Conservation (phyloP, 2,113 vertebrate species). For the Ptilorrhoa leucosticta region DNA sequence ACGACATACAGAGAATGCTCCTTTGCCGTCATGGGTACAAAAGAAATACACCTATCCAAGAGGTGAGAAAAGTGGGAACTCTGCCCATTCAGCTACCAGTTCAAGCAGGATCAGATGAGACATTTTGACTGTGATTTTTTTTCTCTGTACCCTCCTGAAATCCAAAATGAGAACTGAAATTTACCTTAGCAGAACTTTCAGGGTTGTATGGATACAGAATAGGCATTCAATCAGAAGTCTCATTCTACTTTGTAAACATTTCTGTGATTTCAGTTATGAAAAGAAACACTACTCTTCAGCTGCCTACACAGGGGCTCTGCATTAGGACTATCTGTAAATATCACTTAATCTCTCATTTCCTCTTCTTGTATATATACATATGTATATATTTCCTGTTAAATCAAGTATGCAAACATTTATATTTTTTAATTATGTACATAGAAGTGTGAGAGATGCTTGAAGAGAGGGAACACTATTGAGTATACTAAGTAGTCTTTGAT, state of each 20-base stretch:
- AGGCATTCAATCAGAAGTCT: background rate
- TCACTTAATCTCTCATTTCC: background rate
- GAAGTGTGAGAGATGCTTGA: background rate
- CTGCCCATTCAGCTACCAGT: background rate
- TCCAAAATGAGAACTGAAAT: background rate
- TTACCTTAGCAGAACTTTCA: background rate
- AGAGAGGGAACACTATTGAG: background rate
- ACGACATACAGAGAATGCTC: background rate
- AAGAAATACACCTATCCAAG: background rate
- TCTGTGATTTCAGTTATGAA: background rate
- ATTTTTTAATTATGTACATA: background rate
- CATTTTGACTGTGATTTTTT: background rate
- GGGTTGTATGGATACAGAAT: background rate
- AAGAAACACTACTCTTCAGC: background rate
- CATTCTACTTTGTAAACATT: background rate
- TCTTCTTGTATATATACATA: background rate
- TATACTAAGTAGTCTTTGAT: background rate
- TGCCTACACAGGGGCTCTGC: background rate
- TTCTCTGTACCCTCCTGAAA: background rate
- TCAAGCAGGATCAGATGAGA: background rate
- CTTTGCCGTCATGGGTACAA: background rate
- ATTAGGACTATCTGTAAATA: background rate
- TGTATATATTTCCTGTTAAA: background rate
- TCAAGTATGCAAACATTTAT: background rate
- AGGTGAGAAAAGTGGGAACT: background rate